Evolutionary conservation across 2,888 invertebrate species (phyloP).

Genomic region (Steromphala cineraria): DNA sequence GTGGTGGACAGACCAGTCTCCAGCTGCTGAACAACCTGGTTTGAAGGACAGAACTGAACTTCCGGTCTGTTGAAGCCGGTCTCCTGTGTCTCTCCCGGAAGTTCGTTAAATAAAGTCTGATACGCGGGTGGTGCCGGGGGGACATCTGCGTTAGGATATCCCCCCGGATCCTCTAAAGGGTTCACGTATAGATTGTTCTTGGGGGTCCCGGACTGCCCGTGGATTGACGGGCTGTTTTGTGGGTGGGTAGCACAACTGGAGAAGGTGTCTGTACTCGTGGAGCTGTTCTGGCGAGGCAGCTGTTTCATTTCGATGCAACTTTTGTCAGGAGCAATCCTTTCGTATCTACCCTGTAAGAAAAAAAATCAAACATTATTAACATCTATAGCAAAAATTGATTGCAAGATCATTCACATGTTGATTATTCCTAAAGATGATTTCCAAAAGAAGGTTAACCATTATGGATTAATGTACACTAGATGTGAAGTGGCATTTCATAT

Average conservation of each 20-base stretch:
- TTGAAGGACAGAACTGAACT: constrained; percentile 24
- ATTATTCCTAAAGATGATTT: no score
- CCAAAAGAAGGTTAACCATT: no score
- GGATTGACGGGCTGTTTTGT: constrained; percentile 65
- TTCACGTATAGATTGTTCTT: constrained; percentile 73
- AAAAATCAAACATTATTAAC: background rate
- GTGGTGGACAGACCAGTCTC: constrained; percentile 65
- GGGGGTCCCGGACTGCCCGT: constrained; percentile 35
- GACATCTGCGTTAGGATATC: constrained; percentile 30
- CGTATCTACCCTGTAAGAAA: constrained; percentile 7
- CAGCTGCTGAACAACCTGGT: constrained; percentile 64
- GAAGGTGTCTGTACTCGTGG: constrained; percentile 92
- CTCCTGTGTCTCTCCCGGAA: constrained; percentile 24
- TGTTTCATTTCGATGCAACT: constrained; percentile 69
- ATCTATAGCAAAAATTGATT: background rate
- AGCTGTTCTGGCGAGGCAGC: constrained; percentile 70
- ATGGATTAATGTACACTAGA: no score
- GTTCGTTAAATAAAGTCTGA: constrained; percentile 30
- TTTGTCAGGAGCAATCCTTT: constrained; percentile 38
- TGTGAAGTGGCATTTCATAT: no score
- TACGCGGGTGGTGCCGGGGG: constrained; percentile 26
- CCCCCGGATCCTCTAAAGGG: constrained; percentile 64
- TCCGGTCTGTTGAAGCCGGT: constrained; percentile 39
- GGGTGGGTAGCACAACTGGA: constrained; percentile 97
- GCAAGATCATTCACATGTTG: no score